Evolutionary conservation across 2,888 invertebrate genomes (phyloP).

Genomic region (Liopterus haemorrhoidalis): DNA sequence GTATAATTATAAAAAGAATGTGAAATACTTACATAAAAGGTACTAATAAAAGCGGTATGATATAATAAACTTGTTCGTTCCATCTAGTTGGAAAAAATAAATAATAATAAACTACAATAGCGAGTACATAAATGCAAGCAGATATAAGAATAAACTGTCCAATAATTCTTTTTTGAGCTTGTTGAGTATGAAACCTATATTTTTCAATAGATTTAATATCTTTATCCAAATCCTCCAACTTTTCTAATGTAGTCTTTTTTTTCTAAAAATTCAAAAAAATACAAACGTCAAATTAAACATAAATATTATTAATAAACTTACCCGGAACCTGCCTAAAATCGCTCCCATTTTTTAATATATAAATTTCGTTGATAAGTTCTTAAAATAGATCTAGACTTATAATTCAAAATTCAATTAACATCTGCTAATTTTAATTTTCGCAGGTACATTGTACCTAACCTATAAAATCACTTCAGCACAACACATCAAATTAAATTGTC

Average conservation of each 20-base stretch:
- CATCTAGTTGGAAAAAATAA: constrained; percentile 72
- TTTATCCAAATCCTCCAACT: constrained; percentile 67
- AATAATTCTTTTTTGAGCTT: constrained; percentile 73
- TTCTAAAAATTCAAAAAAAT: constrained; percentile 44
- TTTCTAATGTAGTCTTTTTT: constrained; percentile 52
- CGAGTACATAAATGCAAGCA: constrained; percentile 63
- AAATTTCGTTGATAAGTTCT: too few species aligned
- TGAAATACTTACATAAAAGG: constrained; percentile 69
- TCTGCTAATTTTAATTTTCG: constrained; percentile 23
- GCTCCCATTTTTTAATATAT: constrained; percentile 59
- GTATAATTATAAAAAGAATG: background rate
- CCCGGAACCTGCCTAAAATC: constrained; percentile 62
- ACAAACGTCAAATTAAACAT: constrained; percentile 5
- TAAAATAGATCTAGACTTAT: constrained; percentile 13
- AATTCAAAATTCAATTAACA: constrained; percentile 21
- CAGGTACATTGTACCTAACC: constrained; percentile 11
- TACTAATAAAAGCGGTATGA: constrained; percentile 71
- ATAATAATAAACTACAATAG: constrained; percentile 71
- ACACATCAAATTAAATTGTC: constrained; percentile 13
- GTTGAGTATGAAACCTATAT: constrained; percentile 73
- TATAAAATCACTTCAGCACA: constrained; percentile 8
- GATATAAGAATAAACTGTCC: constrained; percentile 69
- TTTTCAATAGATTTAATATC: constrained; percentile 76
- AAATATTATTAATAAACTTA: constrained; percentile 45
- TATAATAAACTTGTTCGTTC: constrained; percentile 67